Conservation (phyloP, 2,797 vertebrate species). For the Mus spretus region DNA sequence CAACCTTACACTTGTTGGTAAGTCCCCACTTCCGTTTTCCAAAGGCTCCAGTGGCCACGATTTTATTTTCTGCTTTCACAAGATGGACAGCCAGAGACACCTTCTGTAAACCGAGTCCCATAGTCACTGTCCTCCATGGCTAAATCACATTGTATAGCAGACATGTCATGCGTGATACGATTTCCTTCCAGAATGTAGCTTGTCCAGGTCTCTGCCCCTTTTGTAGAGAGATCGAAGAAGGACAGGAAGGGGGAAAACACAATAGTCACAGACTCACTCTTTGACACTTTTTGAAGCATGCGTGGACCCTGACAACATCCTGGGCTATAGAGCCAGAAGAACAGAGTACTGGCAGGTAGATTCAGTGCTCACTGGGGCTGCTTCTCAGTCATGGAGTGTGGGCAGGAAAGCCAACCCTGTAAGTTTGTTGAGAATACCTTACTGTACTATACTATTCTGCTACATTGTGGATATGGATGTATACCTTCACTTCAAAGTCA, state of each 20-base stretch:
- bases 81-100: neutral
- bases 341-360: rapidly evolving
- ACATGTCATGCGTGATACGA: neutral
- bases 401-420: neutral
- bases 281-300: neutral
- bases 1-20: neutral
- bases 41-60: too few relatives aligned
- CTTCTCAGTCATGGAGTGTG: neutral
- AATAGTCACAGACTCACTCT: neutral
- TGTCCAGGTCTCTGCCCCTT: neutral
- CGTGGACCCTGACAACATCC: neutral
- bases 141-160: neutral
- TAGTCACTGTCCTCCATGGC: neutral
- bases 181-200: neutral
- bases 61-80: neutral
- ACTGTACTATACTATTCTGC: neutral
- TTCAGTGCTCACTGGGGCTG: neutral
- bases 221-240: neutral
- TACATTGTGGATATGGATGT: neutral
- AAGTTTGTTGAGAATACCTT: neutral
- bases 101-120: neutral
- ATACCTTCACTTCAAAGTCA: neutral
- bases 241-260: neutral
- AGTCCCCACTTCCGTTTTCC: rapidly evolving
- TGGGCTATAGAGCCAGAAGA: rapidly evolving